Evolutionary conservation across 2,113 vertebrate genomes (phyloP).

Genomic region (Puma concolor): DNA sequence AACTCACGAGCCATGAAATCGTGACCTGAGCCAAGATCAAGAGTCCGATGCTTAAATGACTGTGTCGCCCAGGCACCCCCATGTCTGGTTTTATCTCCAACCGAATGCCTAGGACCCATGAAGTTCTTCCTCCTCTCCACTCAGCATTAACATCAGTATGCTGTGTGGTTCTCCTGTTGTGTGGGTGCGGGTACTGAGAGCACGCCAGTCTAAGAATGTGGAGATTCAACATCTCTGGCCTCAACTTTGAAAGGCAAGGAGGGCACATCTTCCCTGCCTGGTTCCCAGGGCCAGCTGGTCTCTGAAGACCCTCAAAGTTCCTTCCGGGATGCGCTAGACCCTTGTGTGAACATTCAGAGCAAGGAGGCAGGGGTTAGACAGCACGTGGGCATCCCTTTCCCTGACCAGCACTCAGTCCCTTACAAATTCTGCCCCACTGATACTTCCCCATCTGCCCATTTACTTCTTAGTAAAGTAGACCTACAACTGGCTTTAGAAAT

Average conservation of each 20-base stretch:
- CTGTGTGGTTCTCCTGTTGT: rapidly evolving
- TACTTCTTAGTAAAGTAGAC: not conserved
- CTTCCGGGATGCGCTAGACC: rapidly evolving
- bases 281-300: not conserved
- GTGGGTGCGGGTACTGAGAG: rapidly evolving
- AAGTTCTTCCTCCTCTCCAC: not conserved
- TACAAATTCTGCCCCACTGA: not conserved
- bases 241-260: not conserved
- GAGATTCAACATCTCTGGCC: not conserved
- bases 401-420: not conserved
- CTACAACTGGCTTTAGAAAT: not conserved
- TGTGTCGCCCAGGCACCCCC: no score
- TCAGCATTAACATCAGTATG: not conserved
- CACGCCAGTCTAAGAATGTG: no score
- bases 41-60: no score
- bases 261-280: not conserved
- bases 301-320: not conserved
- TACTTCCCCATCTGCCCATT: not conserved
- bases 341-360: not conserved
- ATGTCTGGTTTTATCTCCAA: not conserved
- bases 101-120: not conserved
- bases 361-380: not conserved
- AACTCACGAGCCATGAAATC: no score
- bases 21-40: no score
- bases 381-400: not conserved